Conservation (phyloP, 2,113 vertebrate species). For the Nansenia antarctica region DNA sequence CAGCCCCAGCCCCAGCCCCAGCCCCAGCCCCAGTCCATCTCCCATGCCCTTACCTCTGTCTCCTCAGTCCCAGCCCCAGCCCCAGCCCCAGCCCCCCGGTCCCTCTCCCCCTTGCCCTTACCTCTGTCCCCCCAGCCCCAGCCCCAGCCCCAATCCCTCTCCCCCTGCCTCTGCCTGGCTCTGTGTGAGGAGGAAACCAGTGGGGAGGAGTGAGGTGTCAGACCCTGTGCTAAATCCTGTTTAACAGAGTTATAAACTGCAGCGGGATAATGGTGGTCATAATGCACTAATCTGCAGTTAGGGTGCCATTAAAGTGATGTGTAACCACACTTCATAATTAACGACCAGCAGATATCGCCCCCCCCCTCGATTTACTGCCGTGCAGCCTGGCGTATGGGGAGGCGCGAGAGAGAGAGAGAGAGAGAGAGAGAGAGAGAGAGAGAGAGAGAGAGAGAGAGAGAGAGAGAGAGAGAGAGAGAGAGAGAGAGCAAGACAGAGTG, state of each 20-base stretch:
- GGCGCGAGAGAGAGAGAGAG: not conserved
- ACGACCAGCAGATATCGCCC: slow-evolving; percentile 35
- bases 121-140: not conserved
- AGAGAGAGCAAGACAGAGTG: not conserved
- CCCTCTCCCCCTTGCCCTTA: not conserved
- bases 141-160: not conserved
- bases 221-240: slow-evolving; percentile 48
- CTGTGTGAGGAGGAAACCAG: slow-evolving; percentile 9
- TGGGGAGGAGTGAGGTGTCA: slow-evolving; percentile 28
- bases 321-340: slow-evolving; percentile 60
- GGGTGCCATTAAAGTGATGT: slow-evolving; percentile 56
- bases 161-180: not conserved
- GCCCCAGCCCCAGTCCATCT: not conserved
- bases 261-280: slow-evolving; percentile 43
- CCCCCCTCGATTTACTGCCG: not conserved
- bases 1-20: not conserved
- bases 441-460: not conserved
- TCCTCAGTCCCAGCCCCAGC: too few species aligned
- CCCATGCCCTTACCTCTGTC: not conserved
- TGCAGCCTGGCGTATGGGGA: not conserved
- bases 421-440: not conserved
- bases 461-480: not conserved
- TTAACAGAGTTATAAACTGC: slow-evolving; percentile 64
- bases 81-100: too few species aligned
- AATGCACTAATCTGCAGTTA: slow-evolving; percentile 54